A percentile compares a stretch with the other conserved stretches of the same genome.
Evolutionary conservation across 1,140 invertebrate genomes (phyloP).

Genomic region (Lordiphosa collinella): DNA sequence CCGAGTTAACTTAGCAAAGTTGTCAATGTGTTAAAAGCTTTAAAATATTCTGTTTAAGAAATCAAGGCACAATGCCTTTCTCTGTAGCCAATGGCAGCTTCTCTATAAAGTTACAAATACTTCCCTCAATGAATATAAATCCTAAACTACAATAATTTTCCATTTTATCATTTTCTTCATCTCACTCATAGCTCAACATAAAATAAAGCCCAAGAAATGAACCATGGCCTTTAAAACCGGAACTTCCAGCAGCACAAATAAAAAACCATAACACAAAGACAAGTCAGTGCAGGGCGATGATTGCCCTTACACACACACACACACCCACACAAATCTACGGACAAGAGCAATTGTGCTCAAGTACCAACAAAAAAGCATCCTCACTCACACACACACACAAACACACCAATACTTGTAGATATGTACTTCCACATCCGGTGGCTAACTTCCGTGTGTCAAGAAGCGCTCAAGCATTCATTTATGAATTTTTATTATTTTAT

Average conservation of each 20-base stretch:
- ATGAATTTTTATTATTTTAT: slow-evolving; percentile 70
- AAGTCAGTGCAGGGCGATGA: slow-evolving; percentile 30
- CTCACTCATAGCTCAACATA: neutral
- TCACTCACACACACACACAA: slow-evolving; percentile 11
- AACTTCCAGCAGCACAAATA: slow-evolving; percentile 25
- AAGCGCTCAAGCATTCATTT: slow-evolving; percentile 69
- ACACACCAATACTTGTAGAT: slow-evolving; percentile 9
- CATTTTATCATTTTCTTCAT: no score
- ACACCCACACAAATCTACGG: neutral
- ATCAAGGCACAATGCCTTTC: no score
- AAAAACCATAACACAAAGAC: slow-evolving; percentile 10
- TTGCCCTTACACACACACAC: slow-evolving; percentile 5
- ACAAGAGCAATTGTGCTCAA: slow-evolving; percentile 27
- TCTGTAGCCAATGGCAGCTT: no score
- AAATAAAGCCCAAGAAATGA: slow-evolving; percentile 31
- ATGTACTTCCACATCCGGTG: slow-evolving; percentile 45
- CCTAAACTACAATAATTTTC: no score
- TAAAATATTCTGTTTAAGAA: no score
- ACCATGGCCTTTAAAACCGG: slow-evolving; percentile 25
- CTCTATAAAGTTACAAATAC: no score
- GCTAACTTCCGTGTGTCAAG: slow-evolving; percentile 68
- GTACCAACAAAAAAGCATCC: slow-evolving; percentile 13
- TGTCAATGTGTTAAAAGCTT: no score
- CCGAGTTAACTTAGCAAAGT: no score
- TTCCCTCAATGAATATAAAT: no score